These are phyloP conservation scores for Himalopsyche tibetana DNA, from an alignment of 2,888 invertebrate genomes.

Conservation along the genomic window DNA sequence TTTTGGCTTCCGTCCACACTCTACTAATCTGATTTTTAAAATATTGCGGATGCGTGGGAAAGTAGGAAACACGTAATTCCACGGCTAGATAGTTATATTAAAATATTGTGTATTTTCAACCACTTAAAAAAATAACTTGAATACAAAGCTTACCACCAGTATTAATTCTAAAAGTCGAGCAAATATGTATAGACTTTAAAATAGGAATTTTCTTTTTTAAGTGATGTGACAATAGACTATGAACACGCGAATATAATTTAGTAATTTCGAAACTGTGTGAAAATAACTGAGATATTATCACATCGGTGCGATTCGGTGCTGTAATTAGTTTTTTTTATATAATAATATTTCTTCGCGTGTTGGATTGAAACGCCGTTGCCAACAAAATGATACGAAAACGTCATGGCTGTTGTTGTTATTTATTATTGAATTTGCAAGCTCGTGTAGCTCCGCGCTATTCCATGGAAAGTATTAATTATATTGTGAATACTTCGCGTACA, in stretches of 20 bases:
- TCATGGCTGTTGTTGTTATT: neutral
- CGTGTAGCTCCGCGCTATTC: neutral
- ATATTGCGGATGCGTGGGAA: neutral
- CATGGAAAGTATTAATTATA: slow-evolving; percentile 10
- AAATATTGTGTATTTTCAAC: too few relatives aligned
- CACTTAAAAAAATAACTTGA: too few relatives aligned
- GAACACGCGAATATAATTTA: neutral
- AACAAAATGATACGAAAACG: neutral
- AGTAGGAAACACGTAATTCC: slow-evolving; percentile 1
- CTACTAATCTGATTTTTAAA: slow-evolving; percentile 19
- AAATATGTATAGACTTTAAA: neutral
- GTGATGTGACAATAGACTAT: neutral
- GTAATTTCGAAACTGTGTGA: neutral
- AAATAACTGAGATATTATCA: neutral
- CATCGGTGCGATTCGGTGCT: neutral
- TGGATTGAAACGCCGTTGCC: too few relatives aligned
- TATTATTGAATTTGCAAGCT: slow-evolving; percentile 19
- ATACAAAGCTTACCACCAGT: neutral
- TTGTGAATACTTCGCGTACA: neutral
- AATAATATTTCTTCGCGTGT: neutral
- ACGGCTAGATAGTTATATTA: neutral
- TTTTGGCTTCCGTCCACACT: slow-evolving; percentile 20
- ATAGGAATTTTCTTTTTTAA: neutral
- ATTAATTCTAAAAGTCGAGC: neutral
- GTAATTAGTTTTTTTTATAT: neutral